Percentiles rank a stretch among this genome's conserved stretches.
These are phyloP conservation scores for Antedon mediterranea DNA, from an alignment of 53 echinoderm and acorn worm genomes.

Conservation along the genomic window DNA sequence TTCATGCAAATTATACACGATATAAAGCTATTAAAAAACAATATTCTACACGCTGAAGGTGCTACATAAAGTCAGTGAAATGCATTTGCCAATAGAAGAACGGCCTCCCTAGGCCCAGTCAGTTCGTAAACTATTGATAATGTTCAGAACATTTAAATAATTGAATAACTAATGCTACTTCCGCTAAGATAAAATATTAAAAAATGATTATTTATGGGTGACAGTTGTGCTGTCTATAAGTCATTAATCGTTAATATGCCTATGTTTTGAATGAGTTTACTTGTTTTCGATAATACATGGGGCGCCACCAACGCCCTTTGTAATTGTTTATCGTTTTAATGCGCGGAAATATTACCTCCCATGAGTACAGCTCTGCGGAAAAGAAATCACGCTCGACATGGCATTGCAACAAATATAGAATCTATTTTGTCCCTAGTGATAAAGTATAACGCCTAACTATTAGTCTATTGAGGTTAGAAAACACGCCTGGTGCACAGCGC, in stretches of 20 bases:
- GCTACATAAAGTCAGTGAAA: no score
- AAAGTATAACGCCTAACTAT: background rate
- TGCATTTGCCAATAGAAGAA: no score
- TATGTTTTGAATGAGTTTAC: background rate
- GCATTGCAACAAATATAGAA: conserved; percentile 1
- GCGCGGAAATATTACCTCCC: background rate
- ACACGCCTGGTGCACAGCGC: background rate
- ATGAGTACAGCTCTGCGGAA: background rate
- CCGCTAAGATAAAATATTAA: background rate
- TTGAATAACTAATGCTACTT: background rate
- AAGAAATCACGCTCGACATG: background rate
- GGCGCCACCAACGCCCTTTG: background rate
- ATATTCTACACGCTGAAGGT: no score
- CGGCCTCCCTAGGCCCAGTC: no score
- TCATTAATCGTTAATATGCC: background rate
- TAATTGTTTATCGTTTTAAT: background rate
- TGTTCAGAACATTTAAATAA: background rate
- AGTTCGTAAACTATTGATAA: no score
- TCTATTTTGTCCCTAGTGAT: background rate
- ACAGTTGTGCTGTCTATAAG: background rate
- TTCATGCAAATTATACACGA: no score
- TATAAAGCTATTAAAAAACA: no score
- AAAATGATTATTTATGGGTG: background rate
- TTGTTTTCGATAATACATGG: background rate
- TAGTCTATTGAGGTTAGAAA: background rate